Conservation (phyloP, 2,888 invertebrate species). For the Acronicta psi region DNA sequence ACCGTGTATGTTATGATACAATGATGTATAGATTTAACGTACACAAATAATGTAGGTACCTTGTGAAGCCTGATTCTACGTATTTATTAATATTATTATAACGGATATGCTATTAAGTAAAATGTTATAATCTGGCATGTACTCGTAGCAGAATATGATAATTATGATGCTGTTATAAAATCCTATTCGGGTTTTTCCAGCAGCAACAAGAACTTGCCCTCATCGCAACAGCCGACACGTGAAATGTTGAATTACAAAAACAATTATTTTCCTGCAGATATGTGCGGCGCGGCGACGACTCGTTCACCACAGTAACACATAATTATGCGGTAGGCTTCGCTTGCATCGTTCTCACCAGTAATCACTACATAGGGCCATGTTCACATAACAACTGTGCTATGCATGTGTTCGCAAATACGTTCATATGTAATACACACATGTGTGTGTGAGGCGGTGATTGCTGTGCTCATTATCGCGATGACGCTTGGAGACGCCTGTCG, state of each 20-base stretch:
- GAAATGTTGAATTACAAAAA: constrained; percentile 4
- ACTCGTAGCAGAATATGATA: too few species aligned
- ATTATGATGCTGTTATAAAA: too few species aligned
- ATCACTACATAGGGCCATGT: constrained; percentile 30
- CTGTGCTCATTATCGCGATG: constrained; percentile 69
- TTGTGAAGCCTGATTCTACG: too few species aligned
- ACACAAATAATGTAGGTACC: too few species aligned
- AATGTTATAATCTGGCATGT: too few species aligned
- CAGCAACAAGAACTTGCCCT: not conserved
- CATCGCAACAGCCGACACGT: not conserved
- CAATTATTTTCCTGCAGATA: not conserved
- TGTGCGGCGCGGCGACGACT: constrained; percentile 11
- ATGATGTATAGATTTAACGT: too few species aligned
- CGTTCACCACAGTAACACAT: constrained; percentile 25
- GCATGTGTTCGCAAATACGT: constrained; percentile 3
- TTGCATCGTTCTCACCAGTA: constrained; percentile 13
- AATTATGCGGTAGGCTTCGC: constrained; percentile 17
- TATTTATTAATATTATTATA: too few species aligned
- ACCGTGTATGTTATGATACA: too few species aligned
- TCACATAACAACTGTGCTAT: constrained; percentile 26
- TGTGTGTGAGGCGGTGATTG: constrained; percentile 54
- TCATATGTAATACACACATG: constrained; percentile 5
- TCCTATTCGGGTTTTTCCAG: too few species aligned
- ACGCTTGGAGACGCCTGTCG: constrained; percentile 53
- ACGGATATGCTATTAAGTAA: too few species aligned